These are phyloP conservation scores for Uropsilus gracilis DNA, from an alignment of 2,113 vertebrate species.

Conservation along the genomic window DNA sequence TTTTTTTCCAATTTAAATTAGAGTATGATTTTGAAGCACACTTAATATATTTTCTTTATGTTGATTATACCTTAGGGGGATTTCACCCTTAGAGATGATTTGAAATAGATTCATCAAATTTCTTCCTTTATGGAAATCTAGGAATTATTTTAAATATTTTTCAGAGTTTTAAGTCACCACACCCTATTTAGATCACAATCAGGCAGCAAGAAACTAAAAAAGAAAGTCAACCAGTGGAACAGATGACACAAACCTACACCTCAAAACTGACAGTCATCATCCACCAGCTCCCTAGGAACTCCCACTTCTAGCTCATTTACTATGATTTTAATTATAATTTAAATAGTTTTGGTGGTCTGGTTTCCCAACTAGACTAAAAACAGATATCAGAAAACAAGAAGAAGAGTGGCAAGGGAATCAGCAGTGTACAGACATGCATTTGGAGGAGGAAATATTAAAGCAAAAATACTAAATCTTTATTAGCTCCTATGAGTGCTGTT, in stretches of 20 bases:
- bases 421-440: neutral
- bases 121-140: neutral
- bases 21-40: neutral
- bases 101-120: neutral
- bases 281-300: no score
- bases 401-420: neutral
- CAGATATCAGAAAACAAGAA: neutral
- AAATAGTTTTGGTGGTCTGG: neutral
- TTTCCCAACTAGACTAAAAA: neutral
- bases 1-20: neutral
- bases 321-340: conserved; percentile 18
- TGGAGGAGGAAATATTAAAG: neutral
- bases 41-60: neutral
- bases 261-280: neutral
- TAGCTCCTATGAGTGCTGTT: neutral
- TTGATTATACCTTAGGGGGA: neutral
- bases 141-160: conserved; percentile 39
- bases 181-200: neutral
- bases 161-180: neutral
- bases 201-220: neutral
- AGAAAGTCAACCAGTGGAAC: neutral
- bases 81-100: neutral
- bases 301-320: neutral
- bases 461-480: neutral
- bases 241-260: neutral